Conservation (phyloP, 1,140 invertebrate species). For the Elymnias hypermnestra region DNA sequence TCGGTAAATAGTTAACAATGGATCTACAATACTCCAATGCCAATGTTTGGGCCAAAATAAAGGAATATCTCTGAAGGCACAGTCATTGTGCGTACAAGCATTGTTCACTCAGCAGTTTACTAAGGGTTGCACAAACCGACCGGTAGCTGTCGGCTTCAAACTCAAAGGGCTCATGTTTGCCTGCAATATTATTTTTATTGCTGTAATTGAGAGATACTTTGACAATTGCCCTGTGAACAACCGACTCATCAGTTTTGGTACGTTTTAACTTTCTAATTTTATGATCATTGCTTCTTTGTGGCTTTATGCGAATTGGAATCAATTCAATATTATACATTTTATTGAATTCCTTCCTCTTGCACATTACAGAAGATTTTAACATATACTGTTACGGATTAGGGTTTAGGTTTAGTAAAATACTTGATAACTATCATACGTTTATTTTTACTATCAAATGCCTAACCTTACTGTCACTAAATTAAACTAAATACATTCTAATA, state of each 20-base stretch:
- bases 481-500: no score
- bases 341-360: no score
- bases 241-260: slow-evolving; percentile 31
- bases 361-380: not conserved
- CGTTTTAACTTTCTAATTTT: slow-evolving; percentile 57
- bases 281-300: slow-evolving; percentile 31
- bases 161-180: slow-evolving; percentile 57
- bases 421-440: no score
- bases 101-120: slow-evolving; percentile 35
- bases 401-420: no score
- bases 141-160: slow-evolving; percentile 47
- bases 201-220: slow-evolving; percentile 58
- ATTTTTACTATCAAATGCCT: no score
- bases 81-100: slow-evolving; percentile 48
- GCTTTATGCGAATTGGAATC: slow-evolving; percentile 13
- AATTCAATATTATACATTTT: slow-evolving; percentile 10
- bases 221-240: slow-evolving; percentile 33
- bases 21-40: slow-evolving; percentile 58
- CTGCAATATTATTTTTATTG: slow-evolving; percentile 70
- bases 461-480: no score
- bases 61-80: slow-evolving; percentile 51
- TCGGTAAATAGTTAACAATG: slow-evolving; percentile 67
- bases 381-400: not conserved
- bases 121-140: slow-evolving; percentile 57
- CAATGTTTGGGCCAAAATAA: slow-evolving; percentile 68